phyloP scores from a whole-genome alignment of 2,113 vertebrate species.

The Chamaea fasciata region DNA sequence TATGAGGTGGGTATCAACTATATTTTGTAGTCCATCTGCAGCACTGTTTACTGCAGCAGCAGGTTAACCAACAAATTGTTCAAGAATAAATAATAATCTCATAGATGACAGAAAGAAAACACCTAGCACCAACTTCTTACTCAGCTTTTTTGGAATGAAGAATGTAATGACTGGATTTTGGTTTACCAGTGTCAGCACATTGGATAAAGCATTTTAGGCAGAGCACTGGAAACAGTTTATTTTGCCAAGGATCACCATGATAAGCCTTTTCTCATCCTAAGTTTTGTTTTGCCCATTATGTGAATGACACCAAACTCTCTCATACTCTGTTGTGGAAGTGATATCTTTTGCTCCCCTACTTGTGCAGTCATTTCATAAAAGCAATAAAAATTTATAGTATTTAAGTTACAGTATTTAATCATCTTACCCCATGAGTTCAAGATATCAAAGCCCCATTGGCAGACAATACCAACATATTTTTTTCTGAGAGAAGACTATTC shows the following conservation, averaged over 20 bases:
- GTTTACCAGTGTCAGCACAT: not conserved
- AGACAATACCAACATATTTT: not conserved
- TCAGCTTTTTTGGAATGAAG: not conserved
- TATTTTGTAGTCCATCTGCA: not conserved
- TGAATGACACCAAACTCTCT: not conserved
- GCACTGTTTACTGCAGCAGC: not conserved
- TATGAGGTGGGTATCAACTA: not conserved
- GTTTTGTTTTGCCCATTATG: not conserved
- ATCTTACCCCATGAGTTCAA: not conserved
- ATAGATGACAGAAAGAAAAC: not conserved
- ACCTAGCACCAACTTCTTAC: not conserved
- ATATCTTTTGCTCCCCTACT: not conserved
- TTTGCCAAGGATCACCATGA: not conserved
- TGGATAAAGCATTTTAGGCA: not conserved
- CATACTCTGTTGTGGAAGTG: not conserved
- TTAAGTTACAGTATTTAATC: not conserved
- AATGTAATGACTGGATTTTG: not conserved
- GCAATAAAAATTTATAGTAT: not conserved
- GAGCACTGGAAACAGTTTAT: not conserved
- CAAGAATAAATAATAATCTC: not conserved
- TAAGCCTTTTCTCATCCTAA: not conserved
- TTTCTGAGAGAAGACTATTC: not conserved
- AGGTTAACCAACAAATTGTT: not conserved
- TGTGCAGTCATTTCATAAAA: not conserved
- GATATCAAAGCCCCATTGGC: not conserved